Percentiles rank a stretch among this genome's conserved stretches.
phyloP scores from a whole-genome alignment of 1,140 invertebrate species.

The Caerostris darwini region DNA sequence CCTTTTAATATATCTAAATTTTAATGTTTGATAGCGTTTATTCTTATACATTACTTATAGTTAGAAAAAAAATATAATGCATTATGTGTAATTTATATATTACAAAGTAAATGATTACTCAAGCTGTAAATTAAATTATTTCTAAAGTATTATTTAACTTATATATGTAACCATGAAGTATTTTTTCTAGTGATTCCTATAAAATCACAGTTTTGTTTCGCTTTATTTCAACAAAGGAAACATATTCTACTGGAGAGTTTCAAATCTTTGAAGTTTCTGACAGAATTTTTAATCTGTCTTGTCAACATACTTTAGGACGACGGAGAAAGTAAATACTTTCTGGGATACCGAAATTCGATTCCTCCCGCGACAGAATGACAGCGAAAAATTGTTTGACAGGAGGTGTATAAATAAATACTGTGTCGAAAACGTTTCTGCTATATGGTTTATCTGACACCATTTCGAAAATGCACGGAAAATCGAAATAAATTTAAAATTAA shows the following conservation, averaged over 20 bases:
- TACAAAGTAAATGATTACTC: no score
- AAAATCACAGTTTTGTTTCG: not conserved
- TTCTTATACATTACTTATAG: no score
- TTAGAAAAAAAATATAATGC: no score
- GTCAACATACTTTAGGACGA: not conserved
- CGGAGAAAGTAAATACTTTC: not conserved
- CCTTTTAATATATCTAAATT: no score
- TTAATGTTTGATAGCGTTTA: no score
- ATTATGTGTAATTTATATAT: no score
- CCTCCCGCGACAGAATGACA: not conserved
- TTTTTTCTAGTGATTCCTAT: not conserved
- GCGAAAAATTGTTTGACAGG: not conserved
- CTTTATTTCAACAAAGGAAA: not conserved
- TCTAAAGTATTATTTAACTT: no score
- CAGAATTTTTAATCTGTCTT: not conserved
- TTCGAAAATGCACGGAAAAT: not conserved
- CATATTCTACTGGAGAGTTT: not conserved
- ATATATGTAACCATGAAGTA: not conserved
- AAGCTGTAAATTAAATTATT: no score
- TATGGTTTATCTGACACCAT: not conserved
- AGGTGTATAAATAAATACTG: not conserved
- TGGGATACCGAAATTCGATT: not conserved
- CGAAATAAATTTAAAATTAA: no score
- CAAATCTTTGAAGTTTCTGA: not conserved
- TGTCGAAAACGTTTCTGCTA: not conserved